A percentile compares a stretch with the other conserved stretches of the same genome.
Conservation (phyloP, 2,888 invertebrate genomes). For the Apodemia hepburni region DNA sequence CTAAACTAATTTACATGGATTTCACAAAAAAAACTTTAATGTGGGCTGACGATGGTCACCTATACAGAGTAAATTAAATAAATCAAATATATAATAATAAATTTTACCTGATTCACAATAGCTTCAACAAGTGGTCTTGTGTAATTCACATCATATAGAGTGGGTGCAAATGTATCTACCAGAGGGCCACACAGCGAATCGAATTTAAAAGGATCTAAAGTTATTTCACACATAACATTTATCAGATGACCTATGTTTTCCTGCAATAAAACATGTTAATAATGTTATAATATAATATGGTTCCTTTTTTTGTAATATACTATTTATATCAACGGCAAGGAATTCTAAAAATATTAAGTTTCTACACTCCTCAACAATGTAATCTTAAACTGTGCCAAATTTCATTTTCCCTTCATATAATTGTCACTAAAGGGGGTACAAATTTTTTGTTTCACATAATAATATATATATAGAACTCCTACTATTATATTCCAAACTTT, state of each 20-base stretch:
- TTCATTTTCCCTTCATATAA: no score
- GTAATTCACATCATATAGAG: conserved; percentile 82
- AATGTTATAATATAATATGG: neutral
- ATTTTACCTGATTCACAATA: conserved; percentile 82
- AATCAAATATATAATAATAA: neutral
- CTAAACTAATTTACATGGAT: no score
- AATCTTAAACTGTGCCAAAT: no score
- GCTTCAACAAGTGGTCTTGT: conserved; percentile 83
- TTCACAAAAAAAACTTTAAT: no score
- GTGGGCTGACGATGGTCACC: no score
- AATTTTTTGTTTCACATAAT: no score
- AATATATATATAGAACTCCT: no score
- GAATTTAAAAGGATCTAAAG: conserved; percentile 89
- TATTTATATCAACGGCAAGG: neutral
- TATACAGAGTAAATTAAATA: neutral
- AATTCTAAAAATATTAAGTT: no score
- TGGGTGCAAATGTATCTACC: conserved; percentile 84
- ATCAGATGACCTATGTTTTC: conserved; percentile 81
- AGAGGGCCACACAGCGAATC: conserved; percentile 85
- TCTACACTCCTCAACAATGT: no score
- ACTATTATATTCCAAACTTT: no score
- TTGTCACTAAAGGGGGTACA: no score
- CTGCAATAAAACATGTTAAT: conserved; percentile 37
- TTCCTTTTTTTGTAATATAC: no score
- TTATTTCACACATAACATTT: conserved; percentile 86